Conservation (phyloP, 2,113 vertebrate genomes). For the Prietella phreatophila region DNA sequence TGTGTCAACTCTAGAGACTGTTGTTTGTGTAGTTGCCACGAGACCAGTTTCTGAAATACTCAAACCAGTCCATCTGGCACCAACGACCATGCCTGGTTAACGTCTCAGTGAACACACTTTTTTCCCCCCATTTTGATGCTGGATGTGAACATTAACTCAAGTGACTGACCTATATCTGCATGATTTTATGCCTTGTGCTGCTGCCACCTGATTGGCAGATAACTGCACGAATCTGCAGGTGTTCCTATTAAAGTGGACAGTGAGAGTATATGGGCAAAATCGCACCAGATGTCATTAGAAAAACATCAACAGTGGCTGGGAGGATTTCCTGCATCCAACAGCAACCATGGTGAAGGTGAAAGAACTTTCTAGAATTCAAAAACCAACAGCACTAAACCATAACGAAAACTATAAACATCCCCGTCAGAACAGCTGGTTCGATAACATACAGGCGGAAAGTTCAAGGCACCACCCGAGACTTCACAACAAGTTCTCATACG, state of each 20-base stretch:
- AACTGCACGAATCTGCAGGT: not conserved
- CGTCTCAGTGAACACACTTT: not conserved
- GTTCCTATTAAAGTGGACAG: not conserved
- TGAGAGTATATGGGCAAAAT: not conserved
- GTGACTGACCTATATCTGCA: not conserved
- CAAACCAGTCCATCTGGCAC: not conserved
- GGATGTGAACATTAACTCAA: not conserved
- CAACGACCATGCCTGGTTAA: not conserved
- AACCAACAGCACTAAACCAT: not conserved
- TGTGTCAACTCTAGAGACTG: not conserved
- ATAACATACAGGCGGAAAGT: not conserved
- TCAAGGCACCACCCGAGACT: not conserved
- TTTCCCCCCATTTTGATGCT: not conserved
- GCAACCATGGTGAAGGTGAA: not conserved
- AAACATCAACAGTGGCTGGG: not conserved
- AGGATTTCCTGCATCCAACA: not conserved
- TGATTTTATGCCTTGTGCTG: not conserved
- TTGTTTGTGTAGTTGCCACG: too few relatives aligned
- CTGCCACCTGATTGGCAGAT: not conserved
- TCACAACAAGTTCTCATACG: not conserved
- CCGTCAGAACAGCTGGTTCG: not conserved
- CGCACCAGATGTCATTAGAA: not conserved
- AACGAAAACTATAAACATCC: not conserved
- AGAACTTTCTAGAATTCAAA: not conserved
- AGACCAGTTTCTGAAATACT: not conserved